Evolutionary conservation across 1,140 invertebrate species (phyloP).

Genomic region (Drosophila athabasca): DNA sequence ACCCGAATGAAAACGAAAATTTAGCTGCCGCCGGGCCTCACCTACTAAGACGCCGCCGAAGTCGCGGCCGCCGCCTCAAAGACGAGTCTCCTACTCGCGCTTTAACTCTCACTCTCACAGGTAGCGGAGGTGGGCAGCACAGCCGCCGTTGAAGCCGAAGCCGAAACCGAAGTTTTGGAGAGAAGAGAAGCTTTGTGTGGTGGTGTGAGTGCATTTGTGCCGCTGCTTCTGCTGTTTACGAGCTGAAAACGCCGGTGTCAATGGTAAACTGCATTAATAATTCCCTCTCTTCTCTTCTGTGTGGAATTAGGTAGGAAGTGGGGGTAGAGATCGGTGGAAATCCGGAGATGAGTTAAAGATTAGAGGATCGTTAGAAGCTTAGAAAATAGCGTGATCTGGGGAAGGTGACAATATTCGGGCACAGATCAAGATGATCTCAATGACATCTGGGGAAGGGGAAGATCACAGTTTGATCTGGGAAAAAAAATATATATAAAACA

Average conservation of each 20-base stretch:
- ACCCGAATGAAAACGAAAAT: slow-evolving; percentile 63
- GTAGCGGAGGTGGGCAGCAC: slow-evolving; percentile 11
- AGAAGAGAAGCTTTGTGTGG: slow-evolving; percentile 31
- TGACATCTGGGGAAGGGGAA: too few species aligned
- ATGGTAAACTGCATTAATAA: slow-evolving; percentile 61
- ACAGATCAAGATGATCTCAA: too few species aligned
- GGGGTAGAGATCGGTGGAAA: too few species aligned
- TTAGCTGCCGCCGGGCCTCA: slow-evolving; percentile 60
- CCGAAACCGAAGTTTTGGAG: slow-evolving; percentile 13
- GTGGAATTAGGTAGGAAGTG: not conserved
- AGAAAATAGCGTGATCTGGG: too few species aligned
- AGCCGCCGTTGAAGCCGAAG: slow-evolving; percentile 7
- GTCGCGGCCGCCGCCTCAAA: slow-evolving; percentile 40
- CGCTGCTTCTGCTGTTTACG: slow-evolving; percentile 44
- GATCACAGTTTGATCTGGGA: too few species aligned
- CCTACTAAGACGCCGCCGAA: slow-evolving; percentile 35
- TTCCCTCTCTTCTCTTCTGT: slow-evolving; percentile 20
- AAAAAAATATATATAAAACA: too few species aligned
- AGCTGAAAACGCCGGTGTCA: slow-evolving; percentile 57
- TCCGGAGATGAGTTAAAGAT: too few species aligned
- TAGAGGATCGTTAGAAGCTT: too few species aligned
- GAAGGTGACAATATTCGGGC: too few species aligned
- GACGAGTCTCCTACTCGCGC: slow-evolving; percentile 46
- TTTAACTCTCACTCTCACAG: slow-evolving; percentile 60
- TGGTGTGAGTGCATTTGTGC: slow-evolving; percentile 19